Evolutionary conservation across 2,797 vertebrate genomes (phyloP), one percentile per base, ranked within the genome.

Genomic region (Erpetoichthys calabaricus): DNA sequence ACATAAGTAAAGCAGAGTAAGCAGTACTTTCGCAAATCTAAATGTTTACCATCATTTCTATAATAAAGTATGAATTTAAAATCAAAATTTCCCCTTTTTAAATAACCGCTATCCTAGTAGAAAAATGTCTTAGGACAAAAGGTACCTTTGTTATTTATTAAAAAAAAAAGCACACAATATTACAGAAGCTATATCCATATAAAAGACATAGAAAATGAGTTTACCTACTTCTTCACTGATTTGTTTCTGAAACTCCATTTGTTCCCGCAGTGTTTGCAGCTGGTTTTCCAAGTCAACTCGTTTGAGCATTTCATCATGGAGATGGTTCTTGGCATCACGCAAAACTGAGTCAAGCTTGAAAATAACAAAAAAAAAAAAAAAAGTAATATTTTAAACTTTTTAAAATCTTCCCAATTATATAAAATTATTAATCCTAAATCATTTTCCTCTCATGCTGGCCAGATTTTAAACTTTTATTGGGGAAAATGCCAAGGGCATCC

Each of bases 201-300:
- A 25, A 25, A 25, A 25, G 25, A 25, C 25, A 1, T 25, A 25
- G 25, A 25, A 25, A 25, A 25, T 25, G 25, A 25, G 25, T 61
- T 60, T 64, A 67, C 74, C 7, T 75, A 91, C 90, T 71, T 90
- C 81, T 59, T 87, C 76, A 1, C 75, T 68, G 63, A 90, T 70
- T 64, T 67, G 78, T 64, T 72, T 86, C 71, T 89, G 81, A 53
- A 91, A 88, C 1, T 66, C 75, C n/a, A 89, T 68, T 72, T 91
- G 80, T 64, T 91, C 90, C 47, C 73, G 76, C 7, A 89, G 62
- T 2, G 85, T 88, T 64, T 88, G 86, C 56, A 78, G 59, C 61
- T 83, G 71, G 73, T 89, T 91, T 76, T 90, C 86, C 56, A 83
- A 50, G 6, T 91, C 87, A 4, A 80, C 82, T 8, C 83, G 76